Evolutionary conservation across 2,888 invertebrate species (phyloP).

Genomic region (Trissoscelio sp.): DNA sequence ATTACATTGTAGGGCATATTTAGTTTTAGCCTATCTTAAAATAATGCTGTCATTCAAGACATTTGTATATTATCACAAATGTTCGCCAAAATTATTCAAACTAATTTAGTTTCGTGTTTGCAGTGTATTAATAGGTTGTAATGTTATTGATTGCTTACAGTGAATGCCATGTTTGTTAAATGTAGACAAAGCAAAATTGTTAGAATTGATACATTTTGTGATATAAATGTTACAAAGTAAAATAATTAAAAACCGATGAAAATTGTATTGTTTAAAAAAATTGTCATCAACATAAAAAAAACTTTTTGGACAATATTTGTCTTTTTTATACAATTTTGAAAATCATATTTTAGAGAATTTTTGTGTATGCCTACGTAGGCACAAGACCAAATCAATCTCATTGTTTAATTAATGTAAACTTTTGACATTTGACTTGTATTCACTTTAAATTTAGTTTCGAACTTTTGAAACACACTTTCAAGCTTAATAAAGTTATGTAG

Average conservation of each 20-base stretch:
- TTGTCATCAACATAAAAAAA: no score
- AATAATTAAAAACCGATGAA: no score
- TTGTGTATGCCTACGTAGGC: background rate
- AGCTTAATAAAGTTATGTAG: conserved; percentile 53
- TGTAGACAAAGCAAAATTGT: no score
- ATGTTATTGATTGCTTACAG: conserved; percentile 26
- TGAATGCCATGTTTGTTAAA: background rate
- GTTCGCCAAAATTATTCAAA: conserved; percentile 20
- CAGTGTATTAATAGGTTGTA: conserved; percentile 16
- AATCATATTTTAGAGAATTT: background rate
- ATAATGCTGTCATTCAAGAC: conserved; percentile 7
- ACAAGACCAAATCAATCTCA: conserved; percentile 21
- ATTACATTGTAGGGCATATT: background rate
- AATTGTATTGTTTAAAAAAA: no score
- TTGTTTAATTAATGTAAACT: conserved; percentile 58
- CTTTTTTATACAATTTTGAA: no score
- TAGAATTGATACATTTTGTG: no score
- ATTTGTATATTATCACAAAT: background rate
- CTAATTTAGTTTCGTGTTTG: conserved; percentile 17
- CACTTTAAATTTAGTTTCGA: conserved; percentile 60
- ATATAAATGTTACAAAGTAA: no score
- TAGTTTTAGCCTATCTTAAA: background rate
- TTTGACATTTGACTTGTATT: conserved; percentile 59
- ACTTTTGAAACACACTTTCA: conserved; percentile 58
- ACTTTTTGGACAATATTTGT: no score